phyloP scores from a whole-genome alignment of 2,113 vertebrate species.

The Zapus hudsonius region DNA sequence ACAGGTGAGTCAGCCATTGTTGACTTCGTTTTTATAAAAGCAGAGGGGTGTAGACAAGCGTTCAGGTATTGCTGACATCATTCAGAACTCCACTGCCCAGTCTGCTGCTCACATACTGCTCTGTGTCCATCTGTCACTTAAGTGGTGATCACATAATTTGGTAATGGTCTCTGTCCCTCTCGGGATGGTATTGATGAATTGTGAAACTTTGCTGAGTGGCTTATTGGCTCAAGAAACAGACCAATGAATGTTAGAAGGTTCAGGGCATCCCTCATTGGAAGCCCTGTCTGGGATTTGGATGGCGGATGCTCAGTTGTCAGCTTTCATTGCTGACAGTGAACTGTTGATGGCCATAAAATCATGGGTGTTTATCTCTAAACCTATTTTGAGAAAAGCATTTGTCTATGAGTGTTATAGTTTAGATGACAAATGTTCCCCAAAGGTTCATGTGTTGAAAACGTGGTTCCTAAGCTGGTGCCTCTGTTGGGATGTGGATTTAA shows the following conservation, averaged over 20 bases:
- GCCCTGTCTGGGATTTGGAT: neutral
- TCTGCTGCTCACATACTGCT: neutral
- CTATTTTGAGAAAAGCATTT: neutral
- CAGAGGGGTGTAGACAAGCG: neutral
- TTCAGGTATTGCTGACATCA: neutral
- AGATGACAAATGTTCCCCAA: too few relatives aligned
- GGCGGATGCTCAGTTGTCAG: neutral
- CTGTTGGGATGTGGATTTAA: too few relatives aligned
- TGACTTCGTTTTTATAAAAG: neutral
- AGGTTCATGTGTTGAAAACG: too few relatives aligned
- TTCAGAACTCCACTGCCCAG: neutral
- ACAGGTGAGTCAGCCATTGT: neutral
- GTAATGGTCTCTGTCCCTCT: neutral
- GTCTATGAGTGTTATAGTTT: neutral
- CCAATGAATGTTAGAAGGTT: neutral
- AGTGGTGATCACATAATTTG: neutral
- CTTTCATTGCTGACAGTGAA: neutral
- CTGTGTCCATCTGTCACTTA: neutral
- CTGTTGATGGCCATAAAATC: neutral
- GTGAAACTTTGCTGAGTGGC: neutral
- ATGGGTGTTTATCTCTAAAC: neutral
- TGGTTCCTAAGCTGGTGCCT: too few relatives aligned
- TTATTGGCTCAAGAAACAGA: neutral
- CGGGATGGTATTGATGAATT: neutral
- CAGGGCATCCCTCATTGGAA: neutral